Conservation (phyloP, 1,140 invertebrate genomes). For the Zaprionus capensis region DNA sequence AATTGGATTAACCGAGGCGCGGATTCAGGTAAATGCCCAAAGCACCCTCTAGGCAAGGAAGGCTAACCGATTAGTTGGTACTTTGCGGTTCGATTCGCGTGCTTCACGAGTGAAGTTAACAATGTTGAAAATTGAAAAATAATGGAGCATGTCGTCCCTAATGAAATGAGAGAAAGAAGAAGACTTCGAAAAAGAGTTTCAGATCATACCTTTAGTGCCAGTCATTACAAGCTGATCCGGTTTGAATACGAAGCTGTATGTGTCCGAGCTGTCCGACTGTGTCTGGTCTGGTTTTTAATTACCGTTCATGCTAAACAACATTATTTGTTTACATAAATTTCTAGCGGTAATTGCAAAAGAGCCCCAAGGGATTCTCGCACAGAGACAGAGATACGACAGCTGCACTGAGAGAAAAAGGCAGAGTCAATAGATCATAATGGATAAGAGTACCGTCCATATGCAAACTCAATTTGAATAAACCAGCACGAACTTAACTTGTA, state of each 20-base stretch:
- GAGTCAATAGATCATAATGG: background rate
- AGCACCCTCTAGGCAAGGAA: background rate
- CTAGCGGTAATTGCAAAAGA: constrained; percentile 46
- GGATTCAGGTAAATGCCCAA: constrained; percentile 94
- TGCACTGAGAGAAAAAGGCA: background rate
- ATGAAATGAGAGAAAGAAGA: constrained; percentile 56
- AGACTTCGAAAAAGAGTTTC: constrained; percentile 24
- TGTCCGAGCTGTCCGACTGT: background rate
- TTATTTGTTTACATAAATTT: constrained; percentile 75
- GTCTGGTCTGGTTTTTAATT: constrained; percentile 66
- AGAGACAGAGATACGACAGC: background rate
- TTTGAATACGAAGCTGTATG: constrained; percentile 12
- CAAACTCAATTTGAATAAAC: background rate
- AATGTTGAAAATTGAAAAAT: constrained; percentile 82
- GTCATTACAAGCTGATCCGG: constrained; percentile 56
- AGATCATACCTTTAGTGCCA: constrained; percentile 50
- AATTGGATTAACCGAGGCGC: constrained; percentile 98
- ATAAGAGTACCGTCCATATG: background rate
- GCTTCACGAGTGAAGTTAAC: constrained; percentile 62
- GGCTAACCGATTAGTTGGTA: constrained; percentile 15
- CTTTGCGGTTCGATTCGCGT: constrained; percentile 54
- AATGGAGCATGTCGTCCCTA: constrained; percentile 77
- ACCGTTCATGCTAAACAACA: constrained; percentile 76
- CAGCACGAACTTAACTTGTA: background rate
- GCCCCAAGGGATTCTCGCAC: constrained; percentile 15